Base-by-base conservation (phyloP, 2,888 invertebrate genomes). In the Leptopilina syphax region DNA sequence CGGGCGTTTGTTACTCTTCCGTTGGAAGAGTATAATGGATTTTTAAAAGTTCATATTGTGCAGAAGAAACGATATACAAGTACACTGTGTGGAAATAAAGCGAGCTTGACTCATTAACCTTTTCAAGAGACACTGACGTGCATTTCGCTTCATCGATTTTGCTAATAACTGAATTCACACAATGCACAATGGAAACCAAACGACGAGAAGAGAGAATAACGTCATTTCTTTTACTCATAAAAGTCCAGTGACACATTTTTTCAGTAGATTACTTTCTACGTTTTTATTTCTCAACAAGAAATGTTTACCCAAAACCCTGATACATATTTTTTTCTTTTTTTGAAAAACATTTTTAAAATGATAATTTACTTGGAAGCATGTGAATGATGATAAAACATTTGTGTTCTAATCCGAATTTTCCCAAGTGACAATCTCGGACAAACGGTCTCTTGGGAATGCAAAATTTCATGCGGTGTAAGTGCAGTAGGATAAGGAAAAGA, bases 101-200 rank as follows among this genome's bases (percentile, higher is more conserved):
- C 70, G 54, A 70, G 70, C 70, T 70, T 70, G 70, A 70, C 70
- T 70, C 70, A 70, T 70, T 70, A 70, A 70, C 70, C 70, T 70
- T 70, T 63, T 70, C 70, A 27, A 70, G 70, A 70, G 54, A 70
- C 70, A 54, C 27, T 70, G 54, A 54, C 70, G 70, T 70, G 54
- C 70, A 70, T 70, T 70, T 50, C 50, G 70, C 54, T 34, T 54
- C 54, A 70, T 70, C 54, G 70, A 70, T 70, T 70, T 70, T 70
- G 12, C 70, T 54, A 34, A 50, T 34, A 70, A 70, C 27, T 70
- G 70, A 54, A 70, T 70, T 27, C 54, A 70, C 27, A 70, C 70
- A 70, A 70, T 70, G 50, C 50, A 70, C 54, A 70, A 70, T 70
- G 54, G 13, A 63, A 63, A 63, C 27, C 13, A 63, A 63, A 54